A percentile compares a stretch with the other conserved stretches of the same genome.
phyloP scores from a whole-genome alignment of 2,113 vertebrate species.

The Caloenas nicobarica region DNA sequence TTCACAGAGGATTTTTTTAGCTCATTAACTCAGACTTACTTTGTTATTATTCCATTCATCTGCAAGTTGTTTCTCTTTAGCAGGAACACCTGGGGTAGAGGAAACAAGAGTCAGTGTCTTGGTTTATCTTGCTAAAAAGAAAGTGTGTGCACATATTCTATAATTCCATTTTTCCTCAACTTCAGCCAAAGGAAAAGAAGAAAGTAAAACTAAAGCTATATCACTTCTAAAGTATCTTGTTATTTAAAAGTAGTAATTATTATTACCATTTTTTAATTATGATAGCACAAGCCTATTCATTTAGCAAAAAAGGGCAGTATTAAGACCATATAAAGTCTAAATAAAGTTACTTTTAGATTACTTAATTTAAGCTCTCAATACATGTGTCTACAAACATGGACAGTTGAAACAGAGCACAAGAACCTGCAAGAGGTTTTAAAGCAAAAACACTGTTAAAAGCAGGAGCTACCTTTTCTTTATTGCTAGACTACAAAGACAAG shows the following conservation, averaged over 20 bases:
- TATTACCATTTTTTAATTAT: too few species aligned
- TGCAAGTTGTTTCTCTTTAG: background rate
- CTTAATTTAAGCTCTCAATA: background rate
- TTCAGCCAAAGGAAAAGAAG: background rate
- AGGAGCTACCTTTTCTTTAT: background rate
- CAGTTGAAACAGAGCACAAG: background rate
- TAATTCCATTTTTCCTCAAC: background rate
- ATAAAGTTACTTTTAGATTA: background rate
- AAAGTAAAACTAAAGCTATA: background rate
- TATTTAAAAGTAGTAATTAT: background rate
- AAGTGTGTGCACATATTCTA: background rate
- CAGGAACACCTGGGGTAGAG: background rate
- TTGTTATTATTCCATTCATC: background rate
- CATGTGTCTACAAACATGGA: accelerated
- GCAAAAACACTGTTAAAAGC: background rate
- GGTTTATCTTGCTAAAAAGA: background rate
- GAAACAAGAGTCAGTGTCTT: background rate
- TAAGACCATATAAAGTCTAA: background rate
- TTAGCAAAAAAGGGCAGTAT: background rate
- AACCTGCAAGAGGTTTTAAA: background rate
- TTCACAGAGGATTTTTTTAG: background rate
- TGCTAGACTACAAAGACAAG: background rate
- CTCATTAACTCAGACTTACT: background rate
- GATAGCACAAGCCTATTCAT: background rate
- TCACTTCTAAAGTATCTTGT: too few species aligned